Percentiles rank a stretch among this genome's conserved stretches.
These are phyloP conservation scores for Rhynchopsitta pachyrhyncha DNA, from an alignment of 2,113 vertebrate species.

Conservation along the genomic window DNA sequence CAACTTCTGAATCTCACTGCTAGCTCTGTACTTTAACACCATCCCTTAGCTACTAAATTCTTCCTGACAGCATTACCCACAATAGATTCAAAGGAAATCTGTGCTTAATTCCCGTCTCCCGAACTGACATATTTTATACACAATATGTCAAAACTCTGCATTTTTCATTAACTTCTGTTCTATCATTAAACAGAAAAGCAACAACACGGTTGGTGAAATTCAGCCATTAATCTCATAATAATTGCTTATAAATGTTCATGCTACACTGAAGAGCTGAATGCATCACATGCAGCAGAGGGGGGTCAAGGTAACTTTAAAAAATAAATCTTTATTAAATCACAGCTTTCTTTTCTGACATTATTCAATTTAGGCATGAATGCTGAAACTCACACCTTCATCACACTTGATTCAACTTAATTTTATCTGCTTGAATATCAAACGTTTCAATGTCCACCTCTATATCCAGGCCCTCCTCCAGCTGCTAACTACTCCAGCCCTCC, in stretches of 20 bases:
- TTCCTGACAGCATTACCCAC: not conserved
- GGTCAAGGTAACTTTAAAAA: slow-evolving; percentile 46
- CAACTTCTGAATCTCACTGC: not conserved
- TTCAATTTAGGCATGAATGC: slow-evolving; percentile 15
- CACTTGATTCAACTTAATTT: slow-evolving; percentile 46
- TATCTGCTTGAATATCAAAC: slow-evolving; percentile 31
- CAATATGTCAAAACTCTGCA: slow-evolving; percentile 48
- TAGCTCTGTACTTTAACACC: not conserved
- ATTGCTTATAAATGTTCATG: slow-evolving; percentile 64
- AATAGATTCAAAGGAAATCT: slow-evolving; percentile 22
- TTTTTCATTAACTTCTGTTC: slow-evolving; percentile 62
- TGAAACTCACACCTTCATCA: slow-evolving; percentile 36
- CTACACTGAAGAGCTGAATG: slow-evolving; percentile 54
- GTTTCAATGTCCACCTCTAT: slow-evolving; percentile 22
- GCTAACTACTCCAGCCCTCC: slow-evolving; percentile 35
- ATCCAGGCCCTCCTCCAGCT: slow-evolving; percentile 24
- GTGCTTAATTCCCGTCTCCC: not conserved
- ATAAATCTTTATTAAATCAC: slow-evolving; percentile 51
- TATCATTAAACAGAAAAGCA: slow-evolving; percentile 58
- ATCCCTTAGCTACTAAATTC: not conserved
- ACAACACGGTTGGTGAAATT: slow-evolving; percentile 50
- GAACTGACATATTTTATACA: slow-evolving; percentile 41
- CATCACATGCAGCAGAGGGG: slow-evolving; percentile 9
- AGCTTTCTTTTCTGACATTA: slow-evolving; percentile 41
- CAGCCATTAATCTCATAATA: slow-evolving; percentile 65